Base-by-base conservation (phyloP, 2,888 invertebrate species). In the Aelia acuminata region DNA sequence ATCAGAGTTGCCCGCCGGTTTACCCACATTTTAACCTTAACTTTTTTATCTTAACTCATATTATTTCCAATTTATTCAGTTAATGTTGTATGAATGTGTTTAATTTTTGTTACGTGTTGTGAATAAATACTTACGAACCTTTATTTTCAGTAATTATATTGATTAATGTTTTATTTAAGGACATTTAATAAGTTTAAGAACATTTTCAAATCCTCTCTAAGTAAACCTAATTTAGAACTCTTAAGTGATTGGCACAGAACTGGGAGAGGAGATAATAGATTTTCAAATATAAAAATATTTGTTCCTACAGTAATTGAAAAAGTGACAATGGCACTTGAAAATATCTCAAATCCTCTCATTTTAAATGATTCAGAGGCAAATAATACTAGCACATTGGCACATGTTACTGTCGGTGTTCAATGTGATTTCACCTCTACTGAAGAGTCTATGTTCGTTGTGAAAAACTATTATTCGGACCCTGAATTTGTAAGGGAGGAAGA, bases 361-460 rank as follows among this genome's bases (percentile, higher is more conserved):
- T 70, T 70, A 35, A n/a, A n/a, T n/a, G 35, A 20, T 35, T 70
- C 63, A 31, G 1, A 70, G 63, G 18, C 18, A 70, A 18, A 70
- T 70, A 35, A 18, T 13, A 22, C 39, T 80, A 43, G 43, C 4
- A 47, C 15, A n/a, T 39, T 43, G 35, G 13, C 22, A n/a, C 43
- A 26, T n/a, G 49, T 10, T 47, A 57, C 70, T 47, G n/a, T n/a
- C 15, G 50, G 86, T n/a, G 85, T 86, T 15, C 89, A 89, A 48
- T 89, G 89, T 86, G 88, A 89, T 84, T 87, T 43, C 47, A 84
- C 84, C n/a, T 89, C 89, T 10, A 89, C 86, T 11, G 89, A 89
- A 70, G 89, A 89, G 75, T 89, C 89, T 11, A 89, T 89, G 89
- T 89, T 89, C 57, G 89, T 89, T 47, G 84, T 88, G 0, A 89